Evolutionary conservation across 2,797 vertebrate species (phyloP).

Genomic region (Siniperca undulata): DNA sequence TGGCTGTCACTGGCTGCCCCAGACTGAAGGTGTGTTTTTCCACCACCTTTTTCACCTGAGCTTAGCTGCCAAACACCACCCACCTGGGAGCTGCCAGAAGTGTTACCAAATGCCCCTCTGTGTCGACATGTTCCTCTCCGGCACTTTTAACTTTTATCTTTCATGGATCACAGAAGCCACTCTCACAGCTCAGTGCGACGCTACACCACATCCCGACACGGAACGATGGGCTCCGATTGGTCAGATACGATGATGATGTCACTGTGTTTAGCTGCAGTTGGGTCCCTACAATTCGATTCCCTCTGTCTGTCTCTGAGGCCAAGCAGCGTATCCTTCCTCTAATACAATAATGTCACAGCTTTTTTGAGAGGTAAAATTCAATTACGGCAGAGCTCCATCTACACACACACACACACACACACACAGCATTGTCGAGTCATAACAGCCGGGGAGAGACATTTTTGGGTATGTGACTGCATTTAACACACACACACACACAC

Average conservation of each 20-base stretch:
- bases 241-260: constrained; percentile 15
- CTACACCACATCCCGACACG: accelerated
- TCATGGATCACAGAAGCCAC: not conserved
- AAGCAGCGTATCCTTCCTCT: constrained; percentile 38
- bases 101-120: constrained; percentile 12
- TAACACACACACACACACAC: constrained; percentile 25
- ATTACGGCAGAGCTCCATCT: constrained; percentile 39
- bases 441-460: constrained; percentile 34
- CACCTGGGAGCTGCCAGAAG: constrained; percentile 20
- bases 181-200: not conserved
- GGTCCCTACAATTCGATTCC: not conserved
- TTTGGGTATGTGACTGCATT: constrained; percentile 42
- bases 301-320: not conserved
- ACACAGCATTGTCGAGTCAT: constrained; percentile 39
- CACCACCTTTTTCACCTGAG: constrained; percentile 7
- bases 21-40: constrained; percentile 20
- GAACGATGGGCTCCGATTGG: constrained; percentile 26
- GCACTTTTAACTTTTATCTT: not conserved
- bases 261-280: constrained; percentile 4
- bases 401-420: constrained; percentile 31
- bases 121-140: not conserved
- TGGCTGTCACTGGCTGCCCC: not conserved
- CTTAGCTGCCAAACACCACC: constrained; percentile 27
- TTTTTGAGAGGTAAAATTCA: constrained; percentile 63
- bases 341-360: constrained; percentile 52